Evolutionary conservation across 2,797 vertebrate species (phyloP).

Genomic region (Chelon labrosus): DNA sequence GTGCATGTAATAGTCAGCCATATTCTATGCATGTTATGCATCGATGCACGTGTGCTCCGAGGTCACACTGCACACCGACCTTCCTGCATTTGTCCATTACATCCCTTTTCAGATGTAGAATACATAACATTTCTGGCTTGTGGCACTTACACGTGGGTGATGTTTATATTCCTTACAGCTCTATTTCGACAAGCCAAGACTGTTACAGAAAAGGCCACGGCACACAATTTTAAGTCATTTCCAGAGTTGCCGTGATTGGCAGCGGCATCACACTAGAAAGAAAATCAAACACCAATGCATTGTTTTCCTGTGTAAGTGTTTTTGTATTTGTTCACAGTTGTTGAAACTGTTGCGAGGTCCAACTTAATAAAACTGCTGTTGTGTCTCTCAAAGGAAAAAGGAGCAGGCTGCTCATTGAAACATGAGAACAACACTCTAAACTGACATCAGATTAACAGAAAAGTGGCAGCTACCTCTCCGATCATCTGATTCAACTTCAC

Average conservation of each 20-base stretch:
- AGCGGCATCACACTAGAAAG: too few relatives aligned
- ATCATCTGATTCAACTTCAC: conserved; percentile 23
- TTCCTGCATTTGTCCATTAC: conserved; percentile 29
- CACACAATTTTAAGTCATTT: background rate
- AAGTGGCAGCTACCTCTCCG: background rate
- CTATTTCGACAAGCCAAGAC: background rate
- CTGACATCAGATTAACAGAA: background rate
- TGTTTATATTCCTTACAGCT: background rate
- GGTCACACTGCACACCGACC: conserved; percentile 24
- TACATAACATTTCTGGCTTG: background rate
- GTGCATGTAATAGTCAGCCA: background rate
- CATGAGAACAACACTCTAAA: background rate
- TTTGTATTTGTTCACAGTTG: too few relatives aligned
- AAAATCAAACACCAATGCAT: background rate
- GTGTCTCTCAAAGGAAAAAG: background rate
- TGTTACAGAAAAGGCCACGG: background rate
- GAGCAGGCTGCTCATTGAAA: background rate
- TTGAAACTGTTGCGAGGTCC: background rate
- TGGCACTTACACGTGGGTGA: background rate
- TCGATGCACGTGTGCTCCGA: conserved; percentile 7
- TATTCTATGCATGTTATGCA: background rate
- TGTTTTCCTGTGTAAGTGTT: too few relatives aligned
- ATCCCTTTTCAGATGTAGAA: background rate
- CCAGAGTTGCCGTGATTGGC: background rate
- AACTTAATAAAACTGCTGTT: background rate